phyloP scores from a whole-genome alignment of 2,888 invertebrate species.

The Leptinotarsa tumamoca region DNA sequence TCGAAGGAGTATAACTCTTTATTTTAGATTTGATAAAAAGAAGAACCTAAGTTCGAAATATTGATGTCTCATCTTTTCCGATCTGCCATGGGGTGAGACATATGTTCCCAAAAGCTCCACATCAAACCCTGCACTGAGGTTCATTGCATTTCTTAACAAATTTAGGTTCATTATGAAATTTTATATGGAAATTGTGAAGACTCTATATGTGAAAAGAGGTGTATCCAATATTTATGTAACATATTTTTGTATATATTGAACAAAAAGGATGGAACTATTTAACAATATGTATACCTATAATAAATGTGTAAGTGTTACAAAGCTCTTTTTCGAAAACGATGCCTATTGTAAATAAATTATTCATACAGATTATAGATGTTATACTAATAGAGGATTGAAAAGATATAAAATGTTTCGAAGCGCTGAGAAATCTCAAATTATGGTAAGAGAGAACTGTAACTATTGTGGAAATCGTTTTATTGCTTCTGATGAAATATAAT shows the following conservation, averaged over 20 bases:
- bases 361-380: constrained; percentile 7
- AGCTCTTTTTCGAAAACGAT: constrained; percentile 17
- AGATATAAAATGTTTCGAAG: neutral
- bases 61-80: too few species aligned
- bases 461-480: too few species aligned
- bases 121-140: neutral
- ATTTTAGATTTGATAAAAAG: too few species aligned
- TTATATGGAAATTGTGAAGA: constrained; percentile 41
- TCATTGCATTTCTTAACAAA: neutral
- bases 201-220: constrained; percentile 27
- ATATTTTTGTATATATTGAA: constrained; percentile 48
- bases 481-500: neutral
- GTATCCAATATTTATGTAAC: constrained; percentile 45
- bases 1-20: too few species aligned
- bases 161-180: constrained; percentile 27
- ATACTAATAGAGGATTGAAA: neutral
- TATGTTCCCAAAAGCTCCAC: too few species aligned
- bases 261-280: constrained; percentile 35
- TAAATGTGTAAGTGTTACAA: constrained; percentile 37
- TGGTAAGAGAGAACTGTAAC: too few species aligned
- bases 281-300: constrained; percentile 32
- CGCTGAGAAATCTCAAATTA: neutral
- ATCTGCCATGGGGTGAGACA: too few species aligned
- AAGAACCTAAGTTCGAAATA: too few species aligned
- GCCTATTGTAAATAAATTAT: constrained; percentile 10